phyloP scores from a whole-genome alignment of 2,888 invertebrate genomes.

The Polyommatus icarus region DNA sequence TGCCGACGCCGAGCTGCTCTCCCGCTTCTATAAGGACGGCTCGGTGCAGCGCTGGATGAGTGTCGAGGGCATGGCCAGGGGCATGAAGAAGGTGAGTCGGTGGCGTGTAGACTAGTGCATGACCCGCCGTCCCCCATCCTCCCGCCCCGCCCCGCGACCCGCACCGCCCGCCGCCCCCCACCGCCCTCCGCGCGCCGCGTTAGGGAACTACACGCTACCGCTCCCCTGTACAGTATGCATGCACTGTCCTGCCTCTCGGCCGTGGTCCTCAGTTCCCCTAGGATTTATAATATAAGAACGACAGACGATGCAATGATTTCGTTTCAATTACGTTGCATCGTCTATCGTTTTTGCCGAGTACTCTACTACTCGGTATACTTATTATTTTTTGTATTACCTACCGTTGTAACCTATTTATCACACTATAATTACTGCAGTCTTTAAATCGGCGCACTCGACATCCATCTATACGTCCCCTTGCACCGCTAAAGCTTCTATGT shows the following conservation, averaged over 20 bases:
- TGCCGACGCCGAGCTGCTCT: conserved; percentile 77
- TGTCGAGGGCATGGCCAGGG: conserved; percentile 78
- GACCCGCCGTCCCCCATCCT: conserved; percentile 52
- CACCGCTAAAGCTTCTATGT: not conserved
- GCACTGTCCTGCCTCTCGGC: conserved; percentile 37
- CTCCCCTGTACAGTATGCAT: conserved; percentile 58
- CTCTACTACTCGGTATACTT: too few species aligned
- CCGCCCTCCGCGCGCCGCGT: conserved; percentile 57
- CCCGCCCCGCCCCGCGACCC: conserved; percentile 50
- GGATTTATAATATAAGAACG: not conserved
- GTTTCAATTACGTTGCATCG: not conserved
- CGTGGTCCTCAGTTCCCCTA: conserved; percentile 3
- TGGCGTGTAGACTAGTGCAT: conserved; percentile 80
- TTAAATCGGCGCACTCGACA: not conserved
- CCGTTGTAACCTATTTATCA: not conserved
- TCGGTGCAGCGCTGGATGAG: conserved; percentile 79
- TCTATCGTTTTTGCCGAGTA: not conserved
- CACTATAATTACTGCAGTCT: not conserved
- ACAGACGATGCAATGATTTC: not conserved
- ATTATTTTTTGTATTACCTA: too few species aligned
- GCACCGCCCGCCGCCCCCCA: conserved; percentile 49
- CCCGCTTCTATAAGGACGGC: conserved; percentile 79
- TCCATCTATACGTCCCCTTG: not conserved
- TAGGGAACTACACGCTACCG: conserved; percentile 77
- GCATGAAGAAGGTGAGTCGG: conserved; percentile 81